Evolutionary conservation across 2,797 vertebrate species (phyloP).

Genomic region (Propithecus perrieri): DNA sequence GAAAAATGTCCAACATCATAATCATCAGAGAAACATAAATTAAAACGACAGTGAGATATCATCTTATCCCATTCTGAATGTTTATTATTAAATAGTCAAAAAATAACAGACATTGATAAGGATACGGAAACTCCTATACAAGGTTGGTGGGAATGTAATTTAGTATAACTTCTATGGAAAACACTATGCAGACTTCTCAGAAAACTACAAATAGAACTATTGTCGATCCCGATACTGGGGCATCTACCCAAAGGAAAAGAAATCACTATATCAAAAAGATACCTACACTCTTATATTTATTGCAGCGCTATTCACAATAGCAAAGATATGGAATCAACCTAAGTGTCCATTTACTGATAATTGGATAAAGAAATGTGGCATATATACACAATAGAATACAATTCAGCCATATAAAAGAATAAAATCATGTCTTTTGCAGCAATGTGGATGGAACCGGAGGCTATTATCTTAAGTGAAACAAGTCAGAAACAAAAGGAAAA

Average conservation of each 20-base stretch:
- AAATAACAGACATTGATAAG: neutral
- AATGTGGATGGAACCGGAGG: neutral
- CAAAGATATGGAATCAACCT: neutral
- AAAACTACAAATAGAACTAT: neutral
- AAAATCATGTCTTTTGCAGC: neutral
- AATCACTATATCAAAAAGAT: neutral
- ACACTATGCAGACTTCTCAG: neutral
- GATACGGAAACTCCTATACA: neutral
- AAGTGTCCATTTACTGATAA: neutral
- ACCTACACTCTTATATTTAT: neutral
- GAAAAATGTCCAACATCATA: neutral
- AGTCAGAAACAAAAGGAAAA: neutral
- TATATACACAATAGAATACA: neutral
- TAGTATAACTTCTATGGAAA: neutral
- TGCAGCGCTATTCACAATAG: neutral
- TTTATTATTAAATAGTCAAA: neutral
- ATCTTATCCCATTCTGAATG: neutral
- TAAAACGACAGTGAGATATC: neutral
- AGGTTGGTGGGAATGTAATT: neutral
- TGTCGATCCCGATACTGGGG: no score
- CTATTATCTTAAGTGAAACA: neutral
- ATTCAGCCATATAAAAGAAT: neutral
- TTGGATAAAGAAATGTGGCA: neutral
- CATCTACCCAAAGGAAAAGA: no score
- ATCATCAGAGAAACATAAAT: neutral